phyloP scores from a whole-genome alignment of 2,797 vertebrate genomes.

The Rachycentron canadum region DNA sequence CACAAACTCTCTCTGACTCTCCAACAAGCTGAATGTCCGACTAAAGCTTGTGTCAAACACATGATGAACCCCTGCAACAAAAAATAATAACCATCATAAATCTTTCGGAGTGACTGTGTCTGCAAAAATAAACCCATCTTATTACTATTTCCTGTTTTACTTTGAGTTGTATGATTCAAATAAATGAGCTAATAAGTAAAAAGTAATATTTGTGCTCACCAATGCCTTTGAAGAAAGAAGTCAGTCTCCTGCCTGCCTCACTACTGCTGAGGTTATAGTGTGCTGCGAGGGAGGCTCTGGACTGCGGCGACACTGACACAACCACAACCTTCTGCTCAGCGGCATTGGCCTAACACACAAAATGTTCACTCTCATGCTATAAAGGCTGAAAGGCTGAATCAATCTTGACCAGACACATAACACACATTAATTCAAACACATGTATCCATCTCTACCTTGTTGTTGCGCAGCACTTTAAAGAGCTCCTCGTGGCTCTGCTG shows the following conservation, averaged over 20 bases:
- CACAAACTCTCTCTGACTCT: constrained; percentile 94
- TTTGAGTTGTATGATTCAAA: neutral
- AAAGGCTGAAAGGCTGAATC: constrained; percentile 4
- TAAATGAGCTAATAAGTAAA: neutral
- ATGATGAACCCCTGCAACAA: constrained; percentile 89
- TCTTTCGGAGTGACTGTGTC: neutral
- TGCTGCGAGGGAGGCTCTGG: constrained; percentile 92
- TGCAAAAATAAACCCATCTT: neutral
- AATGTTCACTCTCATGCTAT: neutral
- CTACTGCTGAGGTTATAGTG: constrained; percentile 85
- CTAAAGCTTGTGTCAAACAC: constrained; percentile 95
- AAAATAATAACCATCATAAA: neutral
- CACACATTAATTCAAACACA: neutral
- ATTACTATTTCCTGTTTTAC: neutral
- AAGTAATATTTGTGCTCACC: constrained; percentile 68
- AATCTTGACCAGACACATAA: neutral
- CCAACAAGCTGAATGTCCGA: constrained; percentile 94
- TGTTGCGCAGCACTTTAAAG: constrained; percentile 86
- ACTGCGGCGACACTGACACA: constrained; percentile 93
- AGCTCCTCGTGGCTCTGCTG: constrained; percentile 96
- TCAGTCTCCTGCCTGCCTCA: constrained; percentile 90
- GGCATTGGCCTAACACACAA: constrained; percentile 67
- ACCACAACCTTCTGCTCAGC: constrained; percentile 89
- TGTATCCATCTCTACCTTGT: constrained; percentile 84
- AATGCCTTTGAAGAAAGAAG: constrained; percentile 89